A percentile compares a stretch with the other conserved stretches of the same genome.
Conservation (phyloP, 2,113 vertebrate genomes). For the Cyanocitta stelleri region DNA sequence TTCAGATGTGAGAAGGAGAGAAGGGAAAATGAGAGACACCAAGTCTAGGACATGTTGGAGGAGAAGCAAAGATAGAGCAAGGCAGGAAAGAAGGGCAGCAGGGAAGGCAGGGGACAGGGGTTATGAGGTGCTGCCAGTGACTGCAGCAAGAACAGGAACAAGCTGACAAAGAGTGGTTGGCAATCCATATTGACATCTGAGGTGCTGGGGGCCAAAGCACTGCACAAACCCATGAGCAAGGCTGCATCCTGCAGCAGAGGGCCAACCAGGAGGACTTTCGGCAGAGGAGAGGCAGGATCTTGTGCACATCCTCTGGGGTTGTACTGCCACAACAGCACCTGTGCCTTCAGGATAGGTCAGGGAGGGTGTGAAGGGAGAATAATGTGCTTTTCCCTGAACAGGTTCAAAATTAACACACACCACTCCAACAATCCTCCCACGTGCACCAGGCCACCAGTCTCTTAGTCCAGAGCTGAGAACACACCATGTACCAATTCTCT, state of each 20-base stretch:
- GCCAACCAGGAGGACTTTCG: background rate
- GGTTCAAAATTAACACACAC: background rate
- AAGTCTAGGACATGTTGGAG: background rate
- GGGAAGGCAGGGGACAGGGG: background rate
- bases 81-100: background rate
- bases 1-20: background rate
- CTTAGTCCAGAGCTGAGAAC: fast-evolving
- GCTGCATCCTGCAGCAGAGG: background rate
- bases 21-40: background rate
- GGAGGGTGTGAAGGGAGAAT: background rate
- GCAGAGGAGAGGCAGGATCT: background rate
- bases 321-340: background rate
- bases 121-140: background rate
- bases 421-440: background rate
- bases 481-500: background rate
- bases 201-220: background rate
- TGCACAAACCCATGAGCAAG: fast-evolving
- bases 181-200: background rate
- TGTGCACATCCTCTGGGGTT: background rate
- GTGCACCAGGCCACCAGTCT: background rate
- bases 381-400: background rate
- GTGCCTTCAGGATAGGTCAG: background rate
- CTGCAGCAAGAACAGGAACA: background rate
- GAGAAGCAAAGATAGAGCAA: background rate
- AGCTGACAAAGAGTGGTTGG: background rate